Conservation (phyloP, 2,113 vertebrate species). For the Platycercus adscitus region DNA sequence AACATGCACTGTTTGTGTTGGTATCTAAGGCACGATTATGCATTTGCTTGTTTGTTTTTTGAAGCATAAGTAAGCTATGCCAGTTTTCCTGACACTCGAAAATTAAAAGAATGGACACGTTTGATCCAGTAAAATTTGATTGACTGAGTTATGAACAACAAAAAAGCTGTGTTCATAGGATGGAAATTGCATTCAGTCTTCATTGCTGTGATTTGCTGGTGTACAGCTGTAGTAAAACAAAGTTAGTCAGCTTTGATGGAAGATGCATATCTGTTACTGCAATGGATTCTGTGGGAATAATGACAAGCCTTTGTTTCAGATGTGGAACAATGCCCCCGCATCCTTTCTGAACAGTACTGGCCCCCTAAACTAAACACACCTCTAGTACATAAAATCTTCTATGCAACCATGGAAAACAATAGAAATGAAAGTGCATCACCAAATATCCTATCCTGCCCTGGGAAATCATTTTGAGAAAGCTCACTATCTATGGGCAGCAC, state of each 20-base stretch:
- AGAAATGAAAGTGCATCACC: not conserved
- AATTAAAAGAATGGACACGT: not conserved
- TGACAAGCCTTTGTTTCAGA: not conserved
- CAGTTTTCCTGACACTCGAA: not conserved
- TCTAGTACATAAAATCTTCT: not conserved
- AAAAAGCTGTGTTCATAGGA: not conserved
- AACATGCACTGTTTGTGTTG: not conserved
- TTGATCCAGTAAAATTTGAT: not conserved
- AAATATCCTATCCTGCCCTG: not conserved
- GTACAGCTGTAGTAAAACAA: not conserved
- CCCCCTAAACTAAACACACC: not conserved
- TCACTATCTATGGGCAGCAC: not conserved
- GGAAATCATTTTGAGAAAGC: not conserved
- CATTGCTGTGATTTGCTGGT: not conserved
- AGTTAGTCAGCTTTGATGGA: not conserved
- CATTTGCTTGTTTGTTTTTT: conserved; percentile 18
- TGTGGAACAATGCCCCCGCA: not conserved
- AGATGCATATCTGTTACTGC: not conserved
- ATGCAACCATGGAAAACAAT: not conserved
- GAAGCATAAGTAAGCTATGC: not conserved
- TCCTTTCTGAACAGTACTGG: not conserved
- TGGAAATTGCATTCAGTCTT: not conserved
- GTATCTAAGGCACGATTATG: not conserved
- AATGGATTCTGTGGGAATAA: not conserved
- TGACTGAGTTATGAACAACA: not conserved